Conservation (phyloP, 1,140 invertebrate genomes). For the Ooceraea biroi region DNA sequence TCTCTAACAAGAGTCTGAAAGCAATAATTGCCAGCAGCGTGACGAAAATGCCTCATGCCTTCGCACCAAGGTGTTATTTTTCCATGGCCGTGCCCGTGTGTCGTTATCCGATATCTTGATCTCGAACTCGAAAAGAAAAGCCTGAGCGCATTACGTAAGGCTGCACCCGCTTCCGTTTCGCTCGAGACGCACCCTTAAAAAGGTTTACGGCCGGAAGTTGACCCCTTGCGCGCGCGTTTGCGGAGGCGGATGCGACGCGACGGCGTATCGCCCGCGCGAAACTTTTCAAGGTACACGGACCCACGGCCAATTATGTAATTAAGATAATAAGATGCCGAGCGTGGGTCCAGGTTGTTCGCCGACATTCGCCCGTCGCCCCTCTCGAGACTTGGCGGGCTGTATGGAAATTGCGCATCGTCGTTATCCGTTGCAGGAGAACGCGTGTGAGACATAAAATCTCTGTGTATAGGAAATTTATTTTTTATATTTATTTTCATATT, state of each 20-base stretch:
- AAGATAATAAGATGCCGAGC: slow-evolving; percentile 14
- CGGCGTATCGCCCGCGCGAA: slow-evolving; percentile 36
- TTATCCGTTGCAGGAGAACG: slow-evolving; percentile 8
- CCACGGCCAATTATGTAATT: slow-evolving; percentile 40
- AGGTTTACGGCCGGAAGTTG: slow-evolving; percentile 81
- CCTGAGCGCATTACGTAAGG: slow-evolving; percentile 59
- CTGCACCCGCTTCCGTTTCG: slow-evolving; percentile 73
- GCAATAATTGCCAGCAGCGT: slow-evolving; percentile 8
- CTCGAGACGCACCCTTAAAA: slow-evolving; percentile 79
- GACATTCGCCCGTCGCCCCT: neutral
- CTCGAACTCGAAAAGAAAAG: slow-evolving; percentile 14
- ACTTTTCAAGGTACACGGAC: slow-evolving; percentile 19
- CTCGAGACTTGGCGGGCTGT: neutral
- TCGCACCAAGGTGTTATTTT: neutral
- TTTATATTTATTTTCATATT: too few species aligned
- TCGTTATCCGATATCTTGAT: slow-evolving; percentile 46
- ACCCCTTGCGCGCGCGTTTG: slow-evolving; percentile 62
- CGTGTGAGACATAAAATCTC: neutral
- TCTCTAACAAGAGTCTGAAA: neutral
- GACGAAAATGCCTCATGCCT: neutral
- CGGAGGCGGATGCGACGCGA: slow-evolving; percentile 41
- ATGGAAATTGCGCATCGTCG: slow-evolving; percentile 38
- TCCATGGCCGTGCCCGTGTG: neutral
- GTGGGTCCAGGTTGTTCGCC: neutral
- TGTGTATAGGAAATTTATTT: too few species aligned